phyloP scores from a whole-genome alignment of 2,888 invertebrate species.

The Microdon myrmicae region DNA sequence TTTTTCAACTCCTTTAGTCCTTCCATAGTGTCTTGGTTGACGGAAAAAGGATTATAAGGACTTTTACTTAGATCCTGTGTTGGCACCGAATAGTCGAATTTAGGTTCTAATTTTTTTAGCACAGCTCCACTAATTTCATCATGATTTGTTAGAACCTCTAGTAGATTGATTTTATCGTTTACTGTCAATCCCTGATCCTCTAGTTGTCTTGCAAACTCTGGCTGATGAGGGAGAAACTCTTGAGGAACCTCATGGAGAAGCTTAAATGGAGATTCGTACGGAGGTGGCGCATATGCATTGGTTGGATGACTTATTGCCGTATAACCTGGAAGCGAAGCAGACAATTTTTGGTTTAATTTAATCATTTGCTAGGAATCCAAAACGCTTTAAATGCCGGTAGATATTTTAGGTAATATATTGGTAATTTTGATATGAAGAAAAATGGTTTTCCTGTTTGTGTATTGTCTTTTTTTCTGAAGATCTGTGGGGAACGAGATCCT shows the following conservation, averaged over 20 bases:
- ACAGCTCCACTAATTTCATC: slow-evolving; percentile 16
- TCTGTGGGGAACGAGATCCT: too few species aligned
- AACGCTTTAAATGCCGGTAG: too few species aligned
- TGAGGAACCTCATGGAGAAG: slow-evolving; percentile 19
- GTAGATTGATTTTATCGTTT: slow-evolving; percentile 47
- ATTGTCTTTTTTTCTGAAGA: too few species aligned
- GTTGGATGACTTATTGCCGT: too few species aligned
- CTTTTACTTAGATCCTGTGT: slow-evolving; percentile 9
- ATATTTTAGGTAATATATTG: too few species aligned
- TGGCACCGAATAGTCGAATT: slow-evolving; percentile 31
- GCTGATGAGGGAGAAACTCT: slow-evolving; percentile 31
- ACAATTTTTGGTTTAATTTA: too few species aligned
- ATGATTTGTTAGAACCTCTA: slow-evolving; percentile 37
- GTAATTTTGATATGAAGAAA: too few species aligned
- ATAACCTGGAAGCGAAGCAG: slow-evolving; percentile 12
- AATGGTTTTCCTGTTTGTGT: too few species aligned
- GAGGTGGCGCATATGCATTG: neutral
- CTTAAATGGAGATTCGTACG: slow-evolving; percentile 1
- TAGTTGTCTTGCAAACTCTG: slow-evolving; percentile 32
- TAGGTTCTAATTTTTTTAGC: slow-evolving; percentile 23
- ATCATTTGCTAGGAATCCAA: too few species aligned
- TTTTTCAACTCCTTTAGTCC: slow-evolving; percentile 28
- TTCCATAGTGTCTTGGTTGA: slow-evolving; percentile 14
- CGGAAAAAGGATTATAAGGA: too few species aligned
- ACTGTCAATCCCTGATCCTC: slow-evolving; percentile 48